Base-by-base conservation (phyloP, 2,797 vertebrate genomes). In the Coregonus sp. region DNA sequence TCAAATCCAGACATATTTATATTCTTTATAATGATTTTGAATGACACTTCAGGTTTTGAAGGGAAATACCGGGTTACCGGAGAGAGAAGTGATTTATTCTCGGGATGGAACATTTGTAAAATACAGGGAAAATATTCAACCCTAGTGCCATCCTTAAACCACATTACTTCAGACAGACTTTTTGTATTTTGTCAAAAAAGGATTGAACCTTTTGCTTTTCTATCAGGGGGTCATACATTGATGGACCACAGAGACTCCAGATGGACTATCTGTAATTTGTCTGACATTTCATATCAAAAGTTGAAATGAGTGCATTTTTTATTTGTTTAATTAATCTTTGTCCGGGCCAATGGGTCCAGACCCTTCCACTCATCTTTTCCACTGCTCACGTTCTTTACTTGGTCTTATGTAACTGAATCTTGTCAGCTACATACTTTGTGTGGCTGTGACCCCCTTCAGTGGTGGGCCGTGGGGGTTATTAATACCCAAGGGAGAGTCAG, bases 401-500 rank as follows among this genome's bases (percentile, higher is more conserved):
- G 65, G 40, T 69, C 66, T n/a, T 15, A 47, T 35, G 84, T 78
- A 86, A 85, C 72, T 18, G 2, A 86, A 85, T 65, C 75, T 73
- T 65, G 70, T 75, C 51, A 75, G 76, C 59, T 31, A 80, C 70
- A 81, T 40, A 73, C 77, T 74, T 31, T 66, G 52, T 47, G 51
- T 50, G 35, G n/a, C 69, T 61, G 73, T 52, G 59, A 54, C 71
- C 5, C 50, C 56, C 51, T 61, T 72, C 70, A 68, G 70, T 76
- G 16, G 52, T 47, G 40, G 11, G 40, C 40, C 9, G 11, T 72
- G 73, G 37, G 37, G 54, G 78, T 76, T 87, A 86, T 84, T 85
- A 89, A 89, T 86, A 89, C 56, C 65, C 63, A 54, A 40, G 18
- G 68, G 56, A 78, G 70, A 47, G 40, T 47, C 40, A 47, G 40